These are phyloP conservation scores for Netelia inedita DNA, from an alignment of 2,888 invertebrate species.

Conservation along the genomic window DNA sequence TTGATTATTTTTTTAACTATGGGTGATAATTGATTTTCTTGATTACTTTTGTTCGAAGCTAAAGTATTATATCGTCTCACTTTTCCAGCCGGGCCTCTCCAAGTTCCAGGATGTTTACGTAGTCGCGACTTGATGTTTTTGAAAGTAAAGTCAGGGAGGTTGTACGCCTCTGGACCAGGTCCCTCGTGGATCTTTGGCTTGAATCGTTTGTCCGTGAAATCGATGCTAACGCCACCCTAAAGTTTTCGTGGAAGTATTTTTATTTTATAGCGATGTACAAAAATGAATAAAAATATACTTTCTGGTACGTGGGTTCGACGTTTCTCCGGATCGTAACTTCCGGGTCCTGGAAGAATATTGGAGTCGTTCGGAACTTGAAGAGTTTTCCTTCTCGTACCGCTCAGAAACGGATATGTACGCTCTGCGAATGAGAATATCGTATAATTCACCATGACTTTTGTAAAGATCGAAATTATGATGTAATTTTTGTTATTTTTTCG, in stretches of 20 bases:
- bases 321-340: constrained; percentile 68
- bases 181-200: constrained; percentile 61
- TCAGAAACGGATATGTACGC: constrained; percentile 72
- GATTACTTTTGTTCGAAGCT: not conserved
- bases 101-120: constrained; percentile 68
- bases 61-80: constrained; percentile 56
- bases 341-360: constrained; percentile 71
- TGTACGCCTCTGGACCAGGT: constrained; percentile 70
- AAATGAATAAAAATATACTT: constrained; percentile 68
- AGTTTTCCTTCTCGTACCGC: constrained; percentile 70
- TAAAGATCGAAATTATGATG: not conserved
- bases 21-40: not conserved
- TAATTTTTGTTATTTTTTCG: not conserved
- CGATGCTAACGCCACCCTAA: constrained; percentile 76
- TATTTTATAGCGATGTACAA: not conserved
- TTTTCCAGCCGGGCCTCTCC: constrained; percentile 72
- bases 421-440: constrained; percentile 54
- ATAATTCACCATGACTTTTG: not conserved
- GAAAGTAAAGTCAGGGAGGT: constrained; percentile 41
- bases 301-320: constrained; percentile 73
- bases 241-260: constrained; percentile 50
- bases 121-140: constrained; percentile 42
- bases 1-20: not conserved
- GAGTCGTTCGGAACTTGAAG: constrained; percentile 65
- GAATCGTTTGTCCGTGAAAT: constrained; percentile 73